These are phyloP conservation scores for Sitta europaea DNA, from an alignment of 2,113 vertebrate genomes.

Conservation along the genomic window DNA sequence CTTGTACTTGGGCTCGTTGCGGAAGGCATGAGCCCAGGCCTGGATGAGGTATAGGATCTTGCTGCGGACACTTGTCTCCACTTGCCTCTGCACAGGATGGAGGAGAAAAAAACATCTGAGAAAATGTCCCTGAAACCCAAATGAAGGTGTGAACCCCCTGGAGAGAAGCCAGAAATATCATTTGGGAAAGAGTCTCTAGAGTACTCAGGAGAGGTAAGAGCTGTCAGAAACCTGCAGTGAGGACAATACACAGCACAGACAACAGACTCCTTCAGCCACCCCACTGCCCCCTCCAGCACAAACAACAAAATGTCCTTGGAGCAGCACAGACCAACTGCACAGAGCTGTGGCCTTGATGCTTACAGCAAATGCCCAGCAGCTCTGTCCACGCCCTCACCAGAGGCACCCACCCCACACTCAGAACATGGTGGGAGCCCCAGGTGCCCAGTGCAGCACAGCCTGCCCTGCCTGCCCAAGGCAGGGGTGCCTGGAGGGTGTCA, in stretches of 20 bases:
- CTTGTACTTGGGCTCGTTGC: constrained; percentile 98
- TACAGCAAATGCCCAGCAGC: neutral
- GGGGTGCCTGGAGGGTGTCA: neutral
- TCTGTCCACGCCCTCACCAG: neutral
- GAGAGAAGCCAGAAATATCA: neutral
- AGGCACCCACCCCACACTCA: accelerated
- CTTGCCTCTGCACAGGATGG: constrained; percentile 78
- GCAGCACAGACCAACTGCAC: neutral
- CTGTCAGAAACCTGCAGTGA: neutral
- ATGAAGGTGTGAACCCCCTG: neutral
- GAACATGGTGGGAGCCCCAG: accelerated
- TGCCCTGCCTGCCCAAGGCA: accelerated
- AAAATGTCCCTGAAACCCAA: neutral
- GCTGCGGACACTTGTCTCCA: constrained; percentile 90
- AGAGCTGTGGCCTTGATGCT: neutral
- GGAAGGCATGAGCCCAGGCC: constrained; percentile 96
- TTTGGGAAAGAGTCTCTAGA: neutral
- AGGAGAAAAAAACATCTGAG: neutral
- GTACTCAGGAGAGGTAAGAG: neutral
- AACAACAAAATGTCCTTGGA: neutral
- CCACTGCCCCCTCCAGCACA: neutral
- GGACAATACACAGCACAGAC: neutral
- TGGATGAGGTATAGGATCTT: constrained; percentile 97
- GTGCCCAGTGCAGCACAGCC: neutral
- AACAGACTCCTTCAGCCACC: neutral